Evolutionary conservation across 2,797 vertebrate genomes (phyloP), one percentile per base, ranked within the genome.

Genomic region (Peromyscus melanophrys): DNA sequence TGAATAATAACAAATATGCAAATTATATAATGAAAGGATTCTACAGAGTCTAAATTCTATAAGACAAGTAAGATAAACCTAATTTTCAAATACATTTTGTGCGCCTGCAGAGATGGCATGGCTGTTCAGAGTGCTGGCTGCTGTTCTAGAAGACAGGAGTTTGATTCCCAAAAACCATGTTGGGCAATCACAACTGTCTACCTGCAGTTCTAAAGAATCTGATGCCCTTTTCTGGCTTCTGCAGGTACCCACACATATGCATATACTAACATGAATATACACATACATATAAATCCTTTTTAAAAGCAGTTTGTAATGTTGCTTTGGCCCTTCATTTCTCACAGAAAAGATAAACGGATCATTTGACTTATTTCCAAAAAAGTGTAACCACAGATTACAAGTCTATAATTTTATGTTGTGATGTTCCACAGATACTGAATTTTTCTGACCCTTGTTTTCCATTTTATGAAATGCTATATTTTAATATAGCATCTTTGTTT

Each of bases 401-500:
- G n/a, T 40, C 40, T 88, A 14, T 73, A 27, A 76, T 95, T 95
- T 96, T 88, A 27, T 88, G 63, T 81, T 59, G 9, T 67, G 43
- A 83, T 25, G 43, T 85, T 78, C 55, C 4, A 59, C 14, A 75
- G 19, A 82, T 90, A 95, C 86, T 46, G 73, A 89, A 90, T 73
- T 37, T 87, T 87, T 71, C 10, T 85, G 23, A 29, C 40, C 63
- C 37, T 81, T 80, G 37, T 16, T 90, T 97, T 78, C 6, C 37
- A 12, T 92, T 95, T 97, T 85, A 59, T 88, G 40, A 95, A 93
- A 73, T 65, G 25, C 63, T 95, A 0, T 65, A 65, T 90, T 89
- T 87, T 88, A 93, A 69, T 89, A 23, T 85, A 59, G 10, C 52
- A 43, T 89, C 63, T 52, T 78, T 92, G 21, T 92, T 88, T 93